A percentile compares a stretch with the other conserved stretches of the same genome.
Evolutionary conservation across 1,140 invertebrate genomes (phyloP).

Genomic region (Piezodorus guildinii): DNA sequence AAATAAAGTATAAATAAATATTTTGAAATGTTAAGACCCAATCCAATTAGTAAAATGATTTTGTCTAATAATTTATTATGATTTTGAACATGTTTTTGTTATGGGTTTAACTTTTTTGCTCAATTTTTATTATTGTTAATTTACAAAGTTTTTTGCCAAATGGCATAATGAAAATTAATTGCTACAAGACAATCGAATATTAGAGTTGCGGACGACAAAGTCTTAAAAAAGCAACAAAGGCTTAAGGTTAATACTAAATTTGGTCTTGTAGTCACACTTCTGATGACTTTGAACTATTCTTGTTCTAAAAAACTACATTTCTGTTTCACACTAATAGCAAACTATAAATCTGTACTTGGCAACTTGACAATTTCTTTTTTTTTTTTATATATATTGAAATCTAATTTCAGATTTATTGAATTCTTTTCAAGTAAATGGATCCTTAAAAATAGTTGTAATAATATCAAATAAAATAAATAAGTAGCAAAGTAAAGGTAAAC

Average conservation of each 20-base stretch:
- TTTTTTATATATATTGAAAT: not conserved
- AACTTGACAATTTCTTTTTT: not conserved
- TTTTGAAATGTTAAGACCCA: not conserved
- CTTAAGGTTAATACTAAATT: conserved; percentile 2
- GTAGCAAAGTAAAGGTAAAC: too few relatives aligned
- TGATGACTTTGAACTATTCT: conserved; percentile 7
- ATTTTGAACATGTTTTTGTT: not conserved
- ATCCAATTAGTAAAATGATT: not conserved
- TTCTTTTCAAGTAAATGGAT: too few relatives aligned
- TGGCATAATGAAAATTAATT: conserved; percentile 21
- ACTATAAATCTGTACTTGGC: not conserved
- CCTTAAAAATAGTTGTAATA: too few relatives aligned
- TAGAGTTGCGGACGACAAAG: conserved; percentile 20
- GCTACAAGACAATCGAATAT: conserved; percentile 25
- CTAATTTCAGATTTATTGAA: not conserved
- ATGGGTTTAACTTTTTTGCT: conserved; percentile 8
- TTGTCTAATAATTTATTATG: not conserved
- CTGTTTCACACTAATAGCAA: not conserved
- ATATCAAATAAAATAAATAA: too few relatives aligned
- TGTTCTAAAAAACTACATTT: not conserved
- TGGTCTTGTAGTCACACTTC: conserved; percentile 10
- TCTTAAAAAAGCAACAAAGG: conserved; percentile 19
- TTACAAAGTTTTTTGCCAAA: conserved; percentile 16
- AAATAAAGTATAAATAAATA: conserved; percentile 3
- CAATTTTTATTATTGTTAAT: conserved; percentile 5